phyloP scores from a whole-genome alignment of 2,888 invertebrate species.

The Ptilodon capucinus region DNA sequence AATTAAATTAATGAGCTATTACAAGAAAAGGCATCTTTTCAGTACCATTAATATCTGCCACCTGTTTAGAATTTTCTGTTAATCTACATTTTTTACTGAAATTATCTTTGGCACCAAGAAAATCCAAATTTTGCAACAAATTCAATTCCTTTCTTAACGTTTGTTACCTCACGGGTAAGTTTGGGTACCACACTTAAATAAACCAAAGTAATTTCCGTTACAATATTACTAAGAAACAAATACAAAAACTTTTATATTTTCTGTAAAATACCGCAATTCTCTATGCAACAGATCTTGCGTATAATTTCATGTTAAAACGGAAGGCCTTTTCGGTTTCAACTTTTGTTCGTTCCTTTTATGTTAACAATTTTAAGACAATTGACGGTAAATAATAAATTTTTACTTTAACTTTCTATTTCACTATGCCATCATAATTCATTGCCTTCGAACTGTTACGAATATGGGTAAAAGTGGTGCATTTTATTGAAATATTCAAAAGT shows the following conservation, averaged over 20 bases:
- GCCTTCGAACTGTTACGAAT: conserved; percentile 35
- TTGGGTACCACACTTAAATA: too few species aligned
- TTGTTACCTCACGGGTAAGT: too few species aligned
- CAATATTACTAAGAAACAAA: not conserved
- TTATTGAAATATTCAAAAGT: conserved; percentile 19
- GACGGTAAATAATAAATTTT: conserved; percentile 18
- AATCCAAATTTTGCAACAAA: too few species aligned
- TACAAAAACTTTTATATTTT: not conserved
- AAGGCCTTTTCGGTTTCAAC: conserved; percentile 43
- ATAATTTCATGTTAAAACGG: conserved; percentile 30
- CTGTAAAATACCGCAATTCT: not conserved
- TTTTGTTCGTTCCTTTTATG: conserved; percentile 31
- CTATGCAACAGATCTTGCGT: not conserved
- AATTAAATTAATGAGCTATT: not conserved
- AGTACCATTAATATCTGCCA: not conserved
- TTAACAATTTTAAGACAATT: conserved; percentile 33
- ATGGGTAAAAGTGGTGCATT: conserved; percentile 39
- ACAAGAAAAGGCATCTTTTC: too few species aligned
- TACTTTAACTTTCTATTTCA: conserved; percentile 49
- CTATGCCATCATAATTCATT: conserved; percentile 34
- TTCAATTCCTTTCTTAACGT: too few species aligned
- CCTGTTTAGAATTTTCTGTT: too few species aligned
- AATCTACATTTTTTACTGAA: too few species aligned
- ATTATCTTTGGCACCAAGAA: too few species aligned
- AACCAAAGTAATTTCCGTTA: not conserved